Conservation (phyloP, 2,797 vertebrate genomes). For the Sebastes jordani region DNA sequence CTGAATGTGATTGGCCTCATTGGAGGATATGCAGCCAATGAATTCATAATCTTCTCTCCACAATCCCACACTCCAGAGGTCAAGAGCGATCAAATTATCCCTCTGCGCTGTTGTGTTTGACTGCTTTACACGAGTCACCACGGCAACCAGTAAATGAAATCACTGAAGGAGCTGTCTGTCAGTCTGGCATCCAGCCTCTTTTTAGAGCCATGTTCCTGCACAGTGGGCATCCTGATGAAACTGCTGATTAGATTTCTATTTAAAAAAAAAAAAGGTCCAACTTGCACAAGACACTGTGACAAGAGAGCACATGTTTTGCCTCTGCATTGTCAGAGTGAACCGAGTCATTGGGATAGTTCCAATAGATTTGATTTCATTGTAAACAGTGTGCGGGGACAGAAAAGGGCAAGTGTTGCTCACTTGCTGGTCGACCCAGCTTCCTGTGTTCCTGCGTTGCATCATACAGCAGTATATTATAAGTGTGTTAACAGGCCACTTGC, state of each 20-base stretch:
- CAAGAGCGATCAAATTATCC: constrained; percentile 74
- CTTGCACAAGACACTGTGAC: constrained; percentile 12
- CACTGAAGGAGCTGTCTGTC: constrained; percentile 67
- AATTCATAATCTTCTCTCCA: constrained; percentile 66
- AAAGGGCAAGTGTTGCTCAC: neutral
- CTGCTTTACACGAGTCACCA: constrained; percentile 75
- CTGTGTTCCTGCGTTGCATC: neutral
- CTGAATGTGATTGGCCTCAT: constrained; percentile 59
- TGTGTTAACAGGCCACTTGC: constrained; percentile 15
- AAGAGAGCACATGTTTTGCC: constrained; percentile 10
- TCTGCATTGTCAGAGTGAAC: neutral
- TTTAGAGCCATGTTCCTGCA: constrained; percentile 47
- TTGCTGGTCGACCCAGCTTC: neutral
- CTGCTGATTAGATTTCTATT: constrained; percentile 61
- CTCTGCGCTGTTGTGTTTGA: constrained; percentile 68
- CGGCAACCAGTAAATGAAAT: constrained; percentile 81
- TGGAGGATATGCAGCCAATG: constrained; percentile 54
- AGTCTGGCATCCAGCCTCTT: constrained; percentile 58
- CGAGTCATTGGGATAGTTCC: neutral
- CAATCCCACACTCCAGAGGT: constrained; percentile 72
- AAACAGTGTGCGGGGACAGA: neutral
- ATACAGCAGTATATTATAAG: neutral
- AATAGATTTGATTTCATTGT: neutral
- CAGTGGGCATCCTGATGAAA: constrained; percentile 57
- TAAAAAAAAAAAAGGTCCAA: constrained; percentile 16